These are phyloP conservation scores for Temnothorax curvispinosus DNA, from an alignment of 1,140 invertebrate genomes.

Conservation along the genomic window DNA sequence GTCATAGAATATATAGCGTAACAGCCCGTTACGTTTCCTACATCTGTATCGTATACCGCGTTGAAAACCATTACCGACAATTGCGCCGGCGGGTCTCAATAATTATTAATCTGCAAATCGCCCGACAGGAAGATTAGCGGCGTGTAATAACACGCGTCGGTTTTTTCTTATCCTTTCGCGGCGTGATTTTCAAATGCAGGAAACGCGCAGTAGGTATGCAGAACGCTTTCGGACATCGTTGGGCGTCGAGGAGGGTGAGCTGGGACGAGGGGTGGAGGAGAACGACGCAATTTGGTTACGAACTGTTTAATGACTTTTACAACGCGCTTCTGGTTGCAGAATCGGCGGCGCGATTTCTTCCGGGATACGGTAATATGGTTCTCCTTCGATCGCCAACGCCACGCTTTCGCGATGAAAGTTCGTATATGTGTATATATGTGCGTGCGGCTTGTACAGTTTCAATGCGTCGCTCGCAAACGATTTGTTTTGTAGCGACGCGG, in stretches of 20 bases:
- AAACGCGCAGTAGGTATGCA: not conserved
- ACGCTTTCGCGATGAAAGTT: constrained; percentile 74
- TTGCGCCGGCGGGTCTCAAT: no score
- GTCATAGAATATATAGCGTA: not conserved
- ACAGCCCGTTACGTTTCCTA: not conserved
- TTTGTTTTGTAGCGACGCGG: not conserved
- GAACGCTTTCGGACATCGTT: constrained; percentile 22
- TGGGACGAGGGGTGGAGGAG: not conserved
- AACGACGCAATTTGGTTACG: constrained; percentile 67
- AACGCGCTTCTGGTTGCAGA: constrained; percentile 66
- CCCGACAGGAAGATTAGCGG: constrained; percentile 15
- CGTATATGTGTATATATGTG: not conserved
- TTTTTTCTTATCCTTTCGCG: not conserved
- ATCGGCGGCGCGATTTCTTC: constrained; percentile 64
- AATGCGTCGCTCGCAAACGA: not conserved
- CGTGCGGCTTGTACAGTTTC: constrained; percentile 25
- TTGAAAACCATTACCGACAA: not conserved
- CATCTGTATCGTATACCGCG: not conserved
- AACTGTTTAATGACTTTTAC: constrained; percentile 69
- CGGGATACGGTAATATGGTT: constrained; percentile 65
- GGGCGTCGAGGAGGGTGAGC: no score
- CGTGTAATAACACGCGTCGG: not conserved
- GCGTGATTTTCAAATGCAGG: constrained; percentile 23
- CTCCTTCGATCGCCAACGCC: constrained; percentile 59
- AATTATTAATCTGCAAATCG: constrained; percentile 8